These are phyloP conservation scores for Dreissena rostriformis DNA, from an alignment of 1,140 invertebrate species.

Conservation along the genomic window DNA sequence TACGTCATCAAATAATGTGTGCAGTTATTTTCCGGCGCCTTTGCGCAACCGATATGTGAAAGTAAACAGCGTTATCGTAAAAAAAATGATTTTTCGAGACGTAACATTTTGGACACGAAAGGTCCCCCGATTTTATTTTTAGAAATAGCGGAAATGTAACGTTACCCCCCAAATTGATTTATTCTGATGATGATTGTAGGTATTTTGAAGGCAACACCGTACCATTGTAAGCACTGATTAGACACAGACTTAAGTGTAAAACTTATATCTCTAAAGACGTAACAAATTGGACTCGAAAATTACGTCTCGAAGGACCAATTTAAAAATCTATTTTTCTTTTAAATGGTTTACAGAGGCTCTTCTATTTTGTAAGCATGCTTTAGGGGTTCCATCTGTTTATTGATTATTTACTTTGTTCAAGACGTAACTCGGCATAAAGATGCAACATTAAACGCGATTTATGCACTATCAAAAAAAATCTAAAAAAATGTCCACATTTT, in stretches of 20 bases:
- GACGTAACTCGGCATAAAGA: not conserved
- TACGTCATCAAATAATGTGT: not conserved
- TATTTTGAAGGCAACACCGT: not conserved
- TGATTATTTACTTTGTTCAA: not conserved
- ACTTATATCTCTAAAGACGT: not conserved
- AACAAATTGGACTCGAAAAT: not conserved
- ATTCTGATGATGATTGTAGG: not conserved
- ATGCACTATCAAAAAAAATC: not conserved
- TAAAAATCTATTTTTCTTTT: not conserved
- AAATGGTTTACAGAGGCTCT: not conserved
- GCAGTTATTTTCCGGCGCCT: not conserved
- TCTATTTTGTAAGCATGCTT: not conserved
- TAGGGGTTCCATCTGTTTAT: not conserved
- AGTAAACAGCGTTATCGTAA: not conserved
- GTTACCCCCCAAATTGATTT: not conserved
- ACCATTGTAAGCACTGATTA: not conserved
- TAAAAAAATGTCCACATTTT: not conserved
- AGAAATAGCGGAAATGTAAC: not conserved
- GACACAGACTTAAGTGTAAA: not conserved
- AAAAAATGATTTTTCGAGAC: not conserved
- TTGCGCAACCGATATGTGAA: not conserved
- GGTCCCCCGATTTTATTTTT: not conserved
- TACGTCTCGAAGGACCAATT: not conserved
- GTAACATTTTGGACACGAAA: slow-evolving; percentile 1
- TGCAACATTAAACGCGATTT: not conserved